These are phyloP conservation scores for Megatriorchis doriae DNA, from an alignment of 2,113 vertebrate genomes.

Conservation along the genomic window DNA sequence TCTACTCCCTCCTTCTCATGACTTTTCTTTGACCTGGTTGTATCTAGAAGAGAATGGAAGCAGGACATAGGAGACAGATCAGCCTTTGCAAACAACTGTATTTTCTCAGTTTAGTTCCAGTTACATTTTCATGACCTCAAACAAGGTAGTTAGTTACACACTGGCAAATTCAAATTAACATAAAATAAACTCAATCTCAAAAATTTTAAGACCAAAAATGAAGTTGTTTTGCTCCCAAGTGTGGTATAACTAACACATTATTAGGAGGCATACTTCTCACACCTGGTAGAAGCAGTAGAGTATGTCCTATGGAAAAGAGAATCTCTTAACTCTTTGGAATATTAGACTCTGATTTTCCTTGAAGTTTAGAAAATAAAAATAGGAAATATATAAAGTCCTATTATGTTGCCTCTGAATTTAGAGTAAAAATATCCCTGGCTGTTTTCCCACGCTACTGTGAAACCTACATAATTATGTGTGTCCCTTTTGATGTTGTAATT, in stretches of 20 bases:
- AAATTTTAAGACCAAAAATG: neutral
- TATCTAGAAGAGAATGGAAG: constrained; percentile 73
- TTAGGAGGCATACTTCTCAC: neutral
- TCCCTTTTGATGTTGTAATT: neutral
- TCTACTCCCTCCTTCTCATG: constrained; percentile 92
- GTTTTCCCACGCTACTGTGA: neutral
- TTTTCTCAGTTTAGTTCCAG: neutral
- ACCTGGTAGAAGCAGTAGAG: neutral
- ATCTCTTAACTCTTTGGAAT: neutral
- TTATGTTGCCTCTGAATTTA: neutral
- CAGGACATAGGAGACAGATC: neutral
- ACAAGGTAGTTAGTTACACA: neutral
- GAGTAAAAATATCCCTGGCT: neutral
- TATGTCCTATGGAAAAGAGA: neutral
- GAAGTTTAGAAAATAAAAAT: neutral
- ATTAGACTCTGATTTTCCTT: neutral
- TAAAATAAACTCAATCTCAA: neutral
- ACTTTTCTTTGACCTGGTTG: constrained; percentile 85
- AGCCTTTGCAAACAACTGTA: neutral
- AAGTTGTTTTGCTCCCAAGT: neutral
- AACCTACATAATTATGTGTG: neutral
- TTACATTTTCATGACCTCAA: neutral
- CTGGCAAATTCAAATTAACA: neutral
- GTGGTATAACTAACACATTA: neutral
- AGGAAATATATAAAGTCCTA: neutral